Conservation (phyloP, 2,797 vertebrate genomes). For the Catamblyrhynchus diadema region DNA sequence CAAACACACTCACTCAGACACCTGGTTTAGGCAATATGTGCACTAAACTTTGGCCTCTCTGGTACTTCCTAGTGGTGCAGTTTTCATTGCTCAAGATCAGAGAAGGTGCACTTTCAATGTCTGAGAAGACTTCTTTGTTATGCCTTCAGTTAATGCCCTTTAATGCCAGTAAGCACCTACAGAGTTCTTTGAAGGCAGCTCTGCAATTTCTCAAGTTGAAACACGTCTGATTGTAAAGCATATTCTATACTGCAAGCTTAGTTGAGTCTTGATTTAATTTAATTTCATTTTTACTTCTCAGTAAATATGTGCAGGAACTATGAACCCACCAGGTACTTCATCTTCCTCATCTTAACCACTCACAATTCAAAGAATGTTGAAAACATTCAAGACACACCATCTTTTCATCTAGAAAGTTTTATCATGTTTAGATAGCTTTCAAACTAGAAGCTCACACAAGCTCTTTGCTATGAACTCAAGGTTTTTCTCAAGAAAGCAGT, state of each 20-base stretch:
- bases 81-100: background rate
- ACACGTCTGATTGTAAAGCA: background rate
- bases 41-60: background rate
- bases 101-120: background rate
- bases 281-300: background rate
- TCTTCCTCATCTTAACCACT: background rate
- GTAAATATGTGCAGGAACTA: background rate
- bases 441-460: background rate
- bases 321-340: background rate
- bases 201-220: background rate
- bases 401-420: background rate
- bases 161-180: constrained; percentile 12
- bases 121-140: background rate
- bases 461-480: background rate
- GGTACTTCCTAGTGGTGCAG: background rate
- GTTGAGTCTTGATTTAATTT: background rate
- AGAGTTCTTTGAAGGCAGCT: constrained; percentile 6
- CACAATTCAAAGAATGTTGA: background rate
- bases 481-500: background rate
- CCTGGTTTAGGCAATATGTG: background rate
- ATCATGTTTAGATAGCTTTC: background rate
- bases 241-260: background rate
- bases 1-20: background rate
- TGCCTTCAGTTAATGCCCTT: background rate
- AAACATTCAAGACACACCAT: background rate